Base-by-base conservation (phyloP, 2,797 vertebrate species). In the Hippoglossus hippoglossus region DNA sequence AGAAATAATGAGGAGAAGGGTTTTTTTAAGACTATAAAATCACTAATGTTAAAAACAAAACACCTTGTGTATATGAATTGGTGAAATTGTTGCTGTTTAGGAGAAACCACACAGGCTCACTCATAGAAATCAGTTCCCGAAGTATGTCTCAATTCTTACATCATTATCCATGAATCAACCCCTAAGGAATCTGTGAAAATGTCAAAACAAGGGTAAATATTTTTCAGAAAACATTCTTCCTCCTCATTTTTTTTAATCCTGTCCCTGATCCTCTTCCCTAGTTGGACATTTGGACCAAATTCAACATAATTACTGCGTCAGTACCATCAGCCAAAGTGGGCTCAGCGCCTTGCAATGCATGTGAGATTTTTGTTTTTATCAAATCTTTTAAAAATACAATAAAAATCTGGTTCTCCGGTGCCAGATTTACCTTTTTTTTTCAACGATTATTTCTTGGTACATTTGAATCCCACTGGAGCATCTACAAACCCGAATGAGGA, bases 271-370 rank as follows among this genome's bases (percentile, higher is more conserved):
- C 62, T 28, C 72, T 68, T 50, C 36, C 10, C 11, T 13, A 4
- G 36, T 39, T 13, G 12, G 11, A 39, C 11, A 31, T 55, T 64
- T 63, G 68, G 81, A 87, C 83, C 80, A 86, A 88, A 84, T 81
- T 80, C 67, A 63, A 66, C 54, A 64, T 46, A 55, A 67, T 60
- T 44, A 65, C 63, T 67, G 62, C 76, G 55, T 73, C 70, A 62
- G 67, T 18, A 75, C 59, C 80, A 69, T 77, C 81, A 85, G 87
- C 89, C 89, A 87, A 93, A 92, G 89, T 86, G 81, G 73, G 59
- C 72, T 16, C 4, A 67, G 67, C 67, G 75, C 81, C 76, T 85
- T 71, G 46, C 60, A 66, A 46, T 71, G 67, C 60, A 71, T 46
- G 60, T 52, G 53, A 73, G 46, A 70, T 44, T 66, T 63, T 22